Evolutionary conservation across 2,797 vertebrate genomes (phyloP), one percentile per base, ranked within the genome.

Genomic region (Margarornis squamiger): DNA sequence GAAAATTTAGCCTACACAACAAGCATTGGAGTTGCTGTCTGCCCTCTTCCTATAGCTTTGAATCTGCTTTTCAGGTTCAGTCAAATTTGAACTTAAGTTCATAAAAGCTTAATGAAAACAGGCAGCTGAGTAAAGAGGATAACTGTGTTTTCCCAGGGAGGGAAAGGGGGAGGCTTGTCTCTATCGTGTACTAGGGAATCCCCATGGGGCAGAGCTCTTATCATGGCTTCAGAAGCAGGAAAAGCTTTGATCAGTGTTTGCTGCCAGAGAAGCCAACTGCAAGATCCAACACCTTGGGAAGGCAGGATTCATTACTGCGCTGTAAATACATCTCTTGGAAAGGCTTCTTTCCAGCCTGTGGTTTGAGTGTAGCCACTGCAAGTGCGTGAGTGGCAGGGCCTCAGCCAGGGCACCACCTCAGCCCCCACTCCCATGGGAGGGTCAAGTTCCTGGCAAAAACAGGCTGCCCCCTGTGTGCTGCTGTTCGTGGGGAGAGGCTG

Each of bases 391-490:
- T 1, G 3, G 24, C 38, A 13, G 63, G 20, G 29, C 34, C 61
- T 22, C 17, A 4, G 21, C 41, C 21, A 19, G 18, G n/a, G 36
- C 32, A 45, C 1, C 7, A 0, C 19, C n/a, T 22, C 2, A 1
- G 39, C 34, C 20, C 54, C 52, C 0, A 0, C n/a, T 34, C 16
- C 39, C 17, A 6, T 1, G 1, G 4, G 1, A 6, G 14, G 11
- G 16, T 6, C 48, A 2, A 7, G 10, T 5, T 48, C 65, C 57
- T 5, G 12, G 32, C 43, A 34, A 29, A 41, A 41, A 63, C 0
- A 1, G 39, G 30, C 39, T 45, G n/a, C 29, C 49, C 41, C n/a
- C 26, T 0, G 2, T 2, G 27, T 2, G 10, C 45, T 7, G 8
- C 74, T 10, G 52, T 3, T 32, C 3, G 0, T 0, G 21, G 15